These are phyloP conservation scores for Garra rufa DNA, from an alignment of 2,113 vertebrate genomes.

Conservation along the genomic window DNA sequence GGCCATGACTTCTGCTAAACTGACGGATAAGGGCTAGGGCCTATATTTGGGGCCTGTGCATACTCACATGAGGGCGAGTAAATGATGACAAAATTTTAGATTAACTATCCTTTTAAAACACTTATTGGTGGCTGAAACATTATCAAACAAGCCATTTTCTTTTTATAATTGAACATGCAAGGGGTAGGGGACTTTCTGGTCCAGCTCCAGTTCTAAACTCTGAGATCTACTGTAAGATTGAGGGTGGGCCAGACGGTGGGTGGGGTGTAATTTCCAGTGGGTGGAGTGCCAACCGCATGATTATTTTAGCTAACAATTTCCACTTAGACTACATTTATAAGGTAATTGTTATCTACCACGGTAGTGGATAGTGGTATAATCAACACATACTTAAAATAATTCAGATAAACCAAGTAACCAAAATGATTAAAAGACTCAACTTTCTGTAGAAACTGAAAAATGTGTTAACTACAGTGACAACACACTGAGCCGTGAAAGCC, in stretches of 20 bases:
- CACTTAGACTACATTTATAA: not conserved
- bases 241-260: not conserved
- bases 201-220: not conserved
- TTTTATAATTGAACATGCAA: not conserved
- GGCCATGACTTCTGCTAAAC: no score
- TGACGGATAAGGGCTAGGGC: no score
- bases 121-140: not conserved
- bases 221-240: conserved; percentile 1
- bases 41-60: no score
- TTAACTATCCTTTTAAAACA: not conserved
- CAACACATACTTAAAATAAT: not conserved
- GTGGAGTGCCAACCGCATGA: not conserved
- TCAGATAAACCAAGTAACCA: conserved; percentile 8
- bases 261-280: not conserved
- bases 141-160: not conserved
- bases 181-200: not conserved
- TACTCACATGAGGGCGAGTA: no score
- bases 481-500: not conserved
- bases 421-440: conserved; percentile 7
- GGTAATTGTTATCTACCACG: conserved; percentile 11
- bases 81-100: no score
- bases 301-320: conserved; percentile 13
- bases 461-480: conserved; percentile 57
- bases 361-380: not conserved
- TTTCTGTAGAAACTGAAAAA: not conserved